Base-by-base conservation (phyloP, 2,888 invertebrate genomes). In the Agrotis segetum region DNA sequence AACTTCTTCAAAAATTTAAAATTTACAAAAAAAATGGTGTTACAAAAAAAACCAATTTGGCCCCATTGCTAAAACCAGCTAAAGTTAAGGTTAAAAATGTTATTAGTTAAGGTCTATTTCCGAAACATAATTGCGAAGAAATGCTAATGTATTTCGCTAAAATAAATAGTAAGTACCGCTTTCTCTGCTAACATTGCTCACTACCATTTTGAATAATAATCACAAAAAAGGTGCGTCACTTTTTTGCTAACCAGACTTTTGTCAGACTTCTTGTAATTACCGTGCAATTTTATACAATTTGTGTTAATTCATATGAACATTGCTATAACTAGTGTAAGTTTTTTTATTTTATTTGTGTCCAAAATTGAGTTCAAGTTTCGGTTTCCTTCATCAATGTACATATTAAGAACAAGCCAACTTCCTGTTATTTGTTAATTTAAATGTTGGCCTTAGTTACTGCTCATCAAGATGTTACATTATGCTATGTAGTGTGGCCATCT, bases 61-160 rank as follows among this genome's bases (percentile, higher is more conserved):
- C 74, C 77, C 70, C 58, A 62, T 74, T 78, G 34, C 49, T 34
- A 34, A 67, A 74, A 63, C 62, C 56, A 61, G 56, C 34, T 60
- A 69, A 73, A 75, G 77, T 77, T 77, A 74, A 82, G 76, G 81
- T 82, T 67, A 74, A 74, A 71, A 78, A 73, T 63, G 67, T 72
- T 63, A 80, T 84, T 84, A 84, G 84, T 58, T 64, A 49, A 60
- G 83, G 77, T 85, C 84, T 84, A 81, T 85, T 83, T 85, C 79
- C 74, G 55, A 21, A 61, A 56, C 40, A 56, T 75, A 75, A 83
- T 74, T 76, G 77, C 65, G n/a, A 46, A 63, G 60, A 83, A 63
- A 81, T 79, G 80, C 64, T 68, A 79, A 85, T 80, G 47, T 64
- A 46, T 61, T 76, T 69, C 65, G 73, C 70, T 62, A 67, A 81